Evolutionary conservation across 1,140 invertebrate species (phyloP), one percentile per base, ranked within the genome.

Genomic region (Drosophila nannoptera): DNA sequence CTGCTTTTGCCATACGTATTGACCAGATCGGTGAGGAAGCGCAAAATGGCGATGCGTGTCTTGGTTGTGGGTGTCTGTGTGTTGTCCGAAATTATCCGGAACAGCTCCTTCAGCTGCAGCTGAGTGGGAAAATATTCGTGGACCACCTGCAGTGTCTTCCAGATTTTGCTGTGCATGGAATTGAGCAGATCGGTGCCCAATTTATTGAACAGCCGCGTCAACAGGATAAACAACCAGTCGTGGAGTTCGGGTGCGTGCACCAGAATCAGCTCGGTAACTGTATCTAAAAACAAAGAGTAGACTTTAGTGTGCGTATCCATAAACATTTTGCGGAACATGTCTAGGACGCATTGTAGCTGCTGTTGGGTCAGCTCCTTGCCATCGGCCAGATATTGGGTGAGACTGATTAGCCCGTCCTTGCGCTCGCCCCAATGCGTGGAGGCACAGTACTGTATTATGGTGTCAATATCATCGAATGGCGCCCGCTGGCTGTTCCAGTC

Each of bases 291-390:
- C 59, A 98, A 90, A 50, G 95, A 96, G 90, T 98, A 97, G 49
- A 98, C 96, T 91, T 98, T 98, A 3, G 96, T 98, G 88, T 98
- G 97, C n/a, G 96, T 96, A 90, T 99, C 97, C 92, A 97, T 97
- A 82, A 99, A 98, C 96, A 98, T 97, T 91, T 97, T 96, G 45
- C 96, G 95, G 86, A 98, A 97, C 68, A 97, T 95, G 77, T 98
- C 97, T 0, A 90, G 69, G 31, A 90, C 82, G 46, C 74, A 80
- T 63, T 89, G 87, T 50, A 90, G 64, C 68, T 90, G 89, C 43
- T 89, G 86, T 35, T 71, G 76, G 11, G 81, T 84, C 42, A 90
- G 54, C 48, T 78, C 78, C 70, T 90, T 90, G 45, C 88, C 89
- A 35, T 88, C 88, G 54, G 87, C 82, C 53, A 90, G 71, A 65